Conservation (phyloP, 2,888 invertebrate species). For the Mactromeris polynyma region DNA sequence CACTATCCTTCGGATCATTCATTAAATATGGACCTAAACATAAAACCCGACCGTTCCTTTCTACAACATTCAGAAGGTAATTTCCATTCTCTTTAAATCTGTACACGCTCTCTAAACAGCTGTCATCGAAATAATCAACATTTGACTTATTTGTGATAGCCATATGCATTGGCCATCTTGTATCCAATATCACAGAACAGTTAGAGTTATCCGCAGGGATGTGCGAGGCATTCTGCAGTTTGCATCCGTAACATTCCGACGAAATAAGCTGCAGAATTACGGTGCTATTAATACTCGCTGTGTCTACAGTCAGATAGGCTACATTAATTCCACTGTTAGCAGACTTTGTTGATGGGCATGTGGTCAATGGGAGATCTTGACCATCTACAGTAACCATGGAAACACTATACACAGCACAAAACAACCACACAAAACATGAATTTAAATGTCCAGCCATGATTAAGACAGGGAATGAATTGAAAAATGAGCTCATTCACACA, state of each 20-base stretch:
- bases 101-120: constrained; percentile 37
- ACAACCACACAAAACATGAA: background rate
- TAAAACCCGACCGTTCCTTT: constrained; percentile 15
- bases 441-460: background rate
- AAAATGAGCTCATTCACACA: background rate
- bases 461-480: background rate
- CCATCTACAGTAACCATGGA: background rate
- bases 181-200: constrained; percentile 76
- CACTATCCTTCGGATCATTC: constrained; percentile 49
- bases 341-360: background rate
- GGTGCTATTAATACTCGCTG: constrained; percentile 31
- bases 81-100: constrained; percentile 48
- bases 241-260: constrained; percentile 65
- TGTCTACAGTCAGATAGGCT: constrained; percentile 54
- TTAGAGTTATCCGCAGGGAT: constrained; percentile 57
- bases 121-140: background rate
- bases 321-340: constrained; percentile 27
- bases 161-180: constrained; percentile 76
- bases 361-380: background rate
- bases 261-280: constrained; percentile 55
- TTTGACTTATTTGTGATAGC: constrained; percentile 26
- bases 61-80: constrained; percentile 31
- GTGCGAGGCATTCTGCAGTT: constrained; percentile 55
- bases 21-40: constrained; percentile 33
- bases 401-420: background rate